Conservation (phyloP, 1,140 invertebrate genomes). For the Camponotus vicinus region DNA sequence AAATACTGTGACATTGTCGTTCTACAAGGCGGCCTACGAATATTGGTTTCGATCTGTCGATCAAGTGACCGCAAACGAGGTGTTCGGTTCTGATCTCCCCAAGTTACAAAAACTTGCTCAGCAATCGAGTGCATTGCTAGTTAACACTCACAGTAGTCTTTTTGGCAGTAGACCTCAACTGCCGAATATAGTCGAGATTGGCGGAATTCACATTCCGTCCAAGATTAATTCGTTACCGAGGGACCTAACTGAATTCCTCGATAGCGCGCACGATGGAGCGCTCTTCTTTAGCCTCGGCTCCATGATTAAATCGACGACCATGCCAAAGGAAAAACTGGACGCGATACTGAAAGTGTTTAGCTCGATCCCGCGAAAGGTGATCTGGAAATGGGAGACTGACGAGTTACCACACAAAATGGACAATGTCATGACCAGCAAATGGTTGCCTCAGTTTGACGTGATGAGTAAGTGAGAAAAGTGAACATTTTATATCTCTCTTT, state of each 20-base stretch:
- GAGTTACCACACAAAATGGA: conserved; percentile 85
- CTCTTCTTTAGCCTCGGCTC: conserved; percentile 89
- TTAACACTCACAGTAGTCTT: conserved; percentile 87
- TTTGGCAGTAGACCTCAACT: conserved; percentile 85
- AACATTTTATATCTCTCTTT: not conserved
- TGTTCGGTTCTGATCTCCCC: conserved; percentile 81
- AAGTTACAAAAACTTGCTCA: conserved; percentile 81
- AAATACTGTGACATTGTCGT: conserved; percentile 82
- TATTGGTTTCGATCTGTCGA: conserved; percentile 36
- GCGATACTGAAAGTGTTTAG: conserved; percentile 87
- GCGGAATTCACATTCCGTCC: conserved; percentile 86
- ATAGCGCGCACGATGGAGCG: conserved; percentile 86
- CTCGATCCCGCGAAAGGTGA: conserved; percentile 87
- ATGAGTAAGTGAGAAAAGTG: conserved; percentile 86
- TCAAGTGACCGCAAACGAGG: conserved; percentile 81
- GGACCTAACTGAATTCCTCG: conserved; percentile 81
- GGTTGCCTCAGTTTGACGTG: conserved; percentile 91
- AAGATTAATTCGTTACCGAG: conserved; percentile 79
- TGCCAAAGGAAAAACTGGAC: conserved; percentile 85
- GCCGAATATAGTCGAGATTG: conserved; percentile 88
- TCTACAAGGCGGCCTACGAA: conserved; percentile 46
- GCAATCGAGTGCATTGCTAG: conserved; percentile 83
- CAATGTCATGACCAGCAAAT: conserved; percentile 89
- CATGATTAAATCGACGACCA: conserved; percentile 86
- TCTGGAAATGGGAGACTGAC: conserved; percentile 90